Evolutionary conservation across 1,140 invertebrate species (phyloP), one percentile per base, ranked within the genome.

Genomic region (Dreissena polymorpha): DNA sequence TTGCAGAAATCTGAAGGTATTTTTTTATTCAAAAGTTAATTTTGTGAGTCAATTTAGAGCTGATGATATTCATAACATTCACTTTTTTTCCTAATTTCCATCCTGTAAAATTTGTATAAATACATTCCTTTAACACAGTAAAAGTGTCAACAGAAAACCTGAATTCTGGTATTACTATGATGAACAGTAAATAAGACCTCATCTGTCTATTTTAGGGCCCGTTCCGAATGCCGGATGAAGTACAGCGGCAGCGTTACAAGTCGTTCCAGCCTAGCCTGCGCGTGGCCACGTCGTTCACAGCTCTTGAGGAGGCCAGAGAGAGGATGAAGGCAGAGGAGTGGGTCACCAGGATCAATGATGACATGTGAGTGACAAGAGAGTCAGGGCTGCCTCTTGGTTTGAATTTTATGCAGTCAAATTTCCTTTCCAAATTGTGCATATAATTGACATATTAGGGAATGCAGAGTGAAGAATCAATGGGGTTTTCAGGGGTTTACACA

Each of bases 211-310:
- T 86, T 14, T 25, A 93, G 92, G 93, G 93, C 68, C 93, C 93
- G 75, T 93, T 93, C 87, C 85, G 90, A 70, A 88, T 92, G 13
- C 91, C 92, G 57, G 72, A 76, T 29, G 90, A 91, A 10, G 92
- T 93, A 10, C 91, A 92, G 87, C 87, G 89, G 39, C 92, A 93
- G 84, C 69, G 93, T n/a, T 93, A 93, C 88, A 92, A 91, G 74
- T 86, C 88, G 23, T 92, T 92, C 86, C 88, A 93, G 80, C 92
- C 91, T 18, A 86, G 89, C 13, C 84, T 93, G 51, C 87, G 91
- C 72, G 91, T 92, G 29, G 88, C 90, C 16, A 93, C 91, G 18
- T 89, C 91, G 67, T 93, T 90, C 83, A 88, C 89, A 13, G 88
- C 90, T 2, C 77, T 93, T 21, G 91, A 93, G 53, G 88, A 93